Percentiles rank a stretch among this genome's conserved stretches.
Evolutionary conservation across 2,113 vertebrate species (phyloP).

Genomic region (Halichoeres trimaculatus): DNA sequence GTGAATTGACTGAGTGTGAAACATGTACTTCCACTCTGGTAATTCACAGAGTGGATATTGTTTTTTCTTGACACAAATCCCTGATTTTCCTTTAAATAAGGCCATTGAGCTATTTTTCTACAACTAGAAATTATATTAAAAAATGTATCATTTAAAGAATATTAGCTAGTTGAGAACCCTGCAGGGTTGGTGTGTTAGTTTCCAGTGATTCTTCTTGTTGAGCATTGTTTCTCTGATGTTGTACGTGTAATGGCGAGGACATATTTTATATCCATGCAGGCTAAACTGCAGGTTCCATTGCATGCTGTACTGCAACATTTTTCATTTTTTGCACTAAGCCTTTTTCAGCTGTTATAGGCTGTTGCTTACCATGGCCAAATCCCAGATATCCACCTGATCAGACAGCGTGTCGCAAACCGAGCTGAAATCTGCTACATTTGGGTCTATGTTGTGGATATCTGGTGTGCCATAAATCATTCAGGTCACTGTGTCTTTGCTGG

Average conservation of each 20-base stretch:
- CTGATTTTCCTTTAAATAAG: slow-evolving; percentile 59
- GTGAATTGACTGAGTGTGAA: slow-evolving; percentile 70
- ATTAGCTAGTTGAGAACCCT: slow-evolving; percentile 61
- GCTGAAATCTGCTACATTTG: slow-evolving; percentile 24
- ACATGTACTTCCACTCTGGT: slow-evolving; percentile 63
- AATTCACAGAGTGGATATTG: slow-evolving; percentile 63
- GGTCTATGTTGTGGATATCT: slow-evolving; percentile 63
- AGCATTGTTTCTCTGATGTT: slow-evolving; percentile 64
- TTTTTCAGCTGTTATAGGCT: slow-evolving; percentile 79
- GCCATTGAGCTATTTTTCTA: slow-evolving; percentile 80
- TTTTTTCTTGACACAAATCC: slow-evolving; percentile 62
- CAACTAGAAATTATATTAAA: slow-evolving; percentile 59
- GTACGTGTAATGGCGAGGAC: slow-evolving; percentile 56
- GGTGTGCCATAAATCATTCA: slow-evolving; percentile 79
- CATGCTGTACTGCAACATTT: slow-evolving; percentile 76
- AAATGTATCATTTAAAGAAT: slow-evolving; percentile 63
- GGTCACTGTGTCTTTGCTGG: slow-evolving; percentile 75
- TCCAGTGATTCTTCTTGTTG: slow-evolving; percentile 55
- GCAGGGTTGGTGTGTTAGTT: slow-evolving; percentile 60
- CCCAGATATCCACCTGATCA: slow-evolving; percentile 57
- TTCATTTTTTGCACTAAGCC: slow-evolving; percentile 77
- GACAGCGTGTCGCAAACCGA: slow-evolving; percentile 28
- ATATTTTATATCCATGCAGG: slow-evolving; percentile 64
- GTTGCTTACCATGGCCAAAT: slow-evolving; percentile 74
- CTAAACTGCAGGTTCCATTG: slow-evolving; percentile 65